Evolutionary conservation across 2,888 invertebrate species (phyloP).

Genomic region (Cantharis rustica): DNA sequence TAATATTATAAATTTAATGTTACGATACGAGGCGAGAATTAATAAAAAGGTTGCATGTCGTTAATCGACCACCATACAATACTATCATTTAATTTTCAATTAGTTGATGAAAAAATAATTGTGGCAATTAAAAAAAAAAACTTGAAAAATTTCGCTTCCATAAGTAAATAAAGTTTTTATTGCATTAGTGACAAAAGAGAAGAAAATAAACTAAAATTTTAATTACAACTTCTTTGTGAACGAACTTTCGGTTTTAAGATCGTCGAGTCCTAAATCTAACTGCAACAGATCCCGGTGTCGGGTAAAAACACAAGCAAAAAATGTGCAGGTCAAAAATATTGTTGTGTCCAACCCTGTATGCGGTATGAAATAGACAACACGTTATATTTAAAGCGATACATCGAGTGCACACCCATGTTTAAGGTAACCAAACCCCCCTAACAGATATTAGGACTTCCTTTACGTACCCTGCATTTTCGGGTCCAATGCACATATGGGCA

Average conservation of each 20-base stretch:
- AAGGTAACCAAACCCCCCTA: background rate
- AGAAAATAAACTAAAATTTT: background rate
- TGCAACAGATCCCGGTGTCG: background rate
- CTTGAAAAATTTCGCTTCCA: background rate
- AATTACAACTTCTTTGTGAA: background rate
- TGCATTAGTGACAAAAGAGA: background rate
- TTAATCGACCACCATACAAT: background rate
- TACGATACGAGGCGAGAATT: background rate
- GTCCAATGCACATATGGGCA: conserved; percentile 44
- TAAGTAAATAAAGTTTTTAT: background rate
- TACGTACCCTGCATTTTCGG: conserved; percentile 51
- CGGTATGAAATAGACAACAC: background rate
- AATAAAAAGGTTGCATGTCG: background rate
- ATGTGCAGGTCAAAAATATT: background rate
- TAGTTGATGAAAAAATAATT: background rate
- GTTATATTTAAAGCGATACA: background rate
- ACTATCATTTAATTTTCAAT: background rate
- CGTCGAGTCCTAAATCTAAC: background rate
- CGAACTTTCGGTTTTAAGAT: background rate
- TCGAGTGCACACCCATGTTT: background rate
- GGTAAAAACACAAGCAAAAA: background rate
- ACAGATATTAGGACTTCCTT: background rate
- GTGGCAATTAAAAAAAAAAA: background rate
- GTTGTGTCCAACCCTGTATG: background rate
- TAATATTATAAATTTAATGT: background rate